Evolutionary conservation across 2,113 vertebrate genomes (phyloP).

Genomic region (Spermophilus dauricus): DNA sequence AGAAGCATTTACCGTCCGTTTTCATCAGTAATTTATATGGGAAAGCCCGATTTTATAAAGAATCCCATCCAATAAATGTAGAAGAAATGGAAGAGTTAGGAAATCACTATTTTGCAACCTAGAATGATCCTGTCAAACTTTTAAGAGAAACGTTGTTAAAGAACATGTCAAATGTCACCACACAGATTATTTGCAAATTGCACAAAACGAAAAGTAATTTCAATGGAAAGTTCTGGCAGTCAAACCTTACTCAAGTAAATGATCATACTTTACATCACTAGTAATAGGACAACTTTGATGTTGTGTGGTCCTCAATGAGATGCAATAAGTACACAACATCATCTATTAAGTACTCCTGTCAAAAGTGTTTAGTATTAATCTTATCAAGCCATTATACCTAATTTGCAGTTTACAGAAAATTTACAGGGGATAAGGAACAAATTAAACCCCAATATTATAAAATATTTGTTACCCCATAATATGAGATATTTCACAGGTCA

Average conservation of each 20-base stretch:
- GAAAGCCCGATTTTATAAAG: conserved; percentile 31
- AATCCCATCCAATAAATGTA: conserved; percentile 21
- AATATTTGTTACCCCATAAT: conserved; percentile 36
- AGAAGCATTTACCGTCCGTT: conserved; percentile 31
- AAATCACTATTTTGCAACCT: conserved; percentile 45
- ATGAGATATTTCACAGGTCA: neutral
- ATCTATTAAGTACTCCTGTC: conserved; percentile 44
- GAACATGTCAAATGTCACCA: conserved; percentile 14
- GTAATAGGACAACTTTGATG: conserved; percentile 9
- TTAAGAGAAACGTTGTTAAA: conserved; percentile 5
- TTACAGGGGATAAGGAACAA: neutral
- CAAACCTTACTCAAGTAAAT: conserved; percentile 23
- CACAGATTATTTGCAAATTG: conserved; percentile 49
- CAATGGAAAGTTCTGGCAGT: neutral
- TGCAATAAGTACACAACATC: neutral
- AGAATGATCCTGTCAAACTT: conserved; percentile 46
- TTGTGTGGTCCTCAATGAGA: conserved; percentile 1
- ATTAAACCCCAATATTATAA: neutral
- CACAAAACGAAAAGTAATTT: neutral
- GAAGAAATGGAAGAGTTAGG: conserved; percentile 33
- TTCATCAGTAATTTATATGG: conserved; percentile 15
- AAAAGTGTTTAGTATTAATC: neutral
- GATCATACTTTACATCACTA: conserved; percentile 25
- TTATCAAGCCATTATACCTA: conserved; percentile 1
- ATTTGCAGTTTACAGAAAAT: conserved; percentile 36